phyloP scores from a whole-genome alignment of 2,797 vertebrate species.

The Craterocephalus amniculus region DNA sequence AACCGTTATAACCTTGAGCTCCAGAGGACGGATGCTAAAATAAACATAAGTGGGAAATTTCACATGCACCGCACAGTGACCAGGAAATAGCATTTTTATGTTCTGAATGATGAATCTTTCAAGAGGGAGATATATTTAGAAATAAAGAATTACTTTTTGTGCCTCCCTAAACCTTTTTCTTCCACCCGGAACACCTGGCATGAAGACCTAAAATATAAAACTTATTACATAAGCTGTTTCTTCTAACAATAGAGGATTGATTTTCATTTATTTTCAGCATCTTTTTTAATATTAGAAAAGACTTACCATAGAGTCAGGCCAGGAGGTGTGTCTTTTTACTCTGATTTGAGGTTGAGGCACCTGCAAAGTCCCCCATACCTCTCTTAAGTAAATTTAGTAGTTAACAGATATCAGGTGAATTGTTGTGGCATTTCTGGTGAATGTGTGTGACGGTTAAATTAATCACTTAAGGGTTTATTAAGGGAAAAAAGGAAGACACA shows the following conservation, averaged over 20 bases:
- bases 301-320: conserved; percentile 71
- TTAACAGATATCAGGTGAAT: neutral
- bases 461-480: no score
- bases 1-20: conserved; percentile 66
- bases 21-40: conserved; percentile 77
- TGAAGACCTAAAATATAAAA: conserved; percentile 68
- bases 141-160: conserved; percentile 62
- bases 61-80: conserved; percentile 7
- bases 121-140: conserved; percentile 7
- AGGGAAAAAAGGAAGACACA: conserved; percentile 67
- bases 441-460: neutral
- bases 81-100: conserved; percentile 24
- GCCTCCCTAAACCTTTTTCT: conserved; percentile 56
- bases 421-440: neutral
- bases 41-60: conserved; percentile 31
- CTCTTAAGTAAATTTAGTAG: conserved; percentile 13
- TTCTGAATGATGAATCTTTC: conserved; percentile 17
- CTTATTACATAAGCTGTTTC: neutral
- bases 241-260: neutral
- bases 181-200: conserved; percentile 77
- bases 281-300: neutral
- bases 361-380: conserved; percentile 55
- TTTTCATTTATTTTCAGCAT: conserved; percentile 1
- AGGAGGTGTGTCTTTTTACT: conserved; percentile 70
- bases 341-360: conserved; percentile 52